These are phyloP conservation scores for Pseudococcus jackbeardsleyi DNA, from an alignment of 2,888 invertebrate species.

Conservation along the genomic window DNA sequence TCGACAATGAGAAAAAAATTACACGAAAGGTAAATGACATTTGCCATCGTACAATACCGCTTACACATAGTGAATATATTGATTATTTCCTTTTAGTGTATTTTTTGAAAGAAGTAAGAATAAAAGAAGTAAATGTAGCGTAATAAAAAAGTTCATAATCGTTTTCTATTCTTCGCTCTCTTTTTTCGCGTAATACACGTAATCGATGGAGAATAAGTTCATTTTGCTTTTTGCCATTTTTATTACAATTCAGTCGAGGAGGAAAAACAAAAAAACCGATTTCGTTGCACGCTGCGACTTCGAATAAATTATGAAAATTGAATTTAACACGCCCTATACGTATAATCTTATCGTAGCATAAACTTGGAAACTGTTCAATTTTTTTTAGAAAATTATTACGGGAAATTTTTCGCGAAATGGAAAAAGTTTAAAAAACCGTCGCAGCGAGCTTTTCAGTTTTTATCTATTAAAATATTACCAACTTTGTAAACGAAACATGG, in stretches of 20 bases:
- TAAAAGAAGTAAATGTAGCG: constrained; percentile 55
- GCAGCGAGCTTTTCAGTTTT: neutral
- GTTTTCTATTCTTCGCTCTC: constrained; percentile 35
- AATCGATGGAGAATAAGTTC: constrained; percentile 42
- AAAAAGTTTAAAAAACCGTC: constrained; percentile 1
- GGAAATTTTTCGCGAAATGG: neutral
- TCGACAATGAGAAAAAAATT: constrained; percentile 41
- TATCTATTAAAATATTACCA: neutral
- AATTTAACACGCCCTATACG: neutral
- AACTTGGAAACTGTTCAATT: neutral
- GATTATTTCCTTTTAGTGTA: constrained; percentile 50
- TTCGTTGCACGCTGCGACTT: neutral
- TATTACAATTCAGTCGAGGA: neutral
- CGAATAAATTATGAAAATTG: constrained; percentile 43
- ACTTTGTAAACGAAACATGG: neutral
- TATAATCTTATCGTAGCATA: neutral
- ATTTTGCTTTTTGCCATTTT: constrained; percentile 34
- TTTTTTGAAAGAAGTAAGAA: constrained; percentile 50
- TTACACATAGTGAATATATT: constrained; percentile 24
- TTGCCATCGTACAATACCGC: constrained; percentile 20
- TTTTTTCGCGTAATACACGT: constrained; percentile 24
- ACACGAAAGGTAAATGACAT: constrained; percentile 53
- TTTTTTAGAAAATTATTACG: neutral
- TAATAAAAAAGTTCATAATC: constrained; percentile 54
- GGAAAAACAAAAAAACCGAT: neutral